phyloP scores from a whole-genome alignment of 2,797 vertebrate species.

The Tympanoctomys barrerae region DNA sequence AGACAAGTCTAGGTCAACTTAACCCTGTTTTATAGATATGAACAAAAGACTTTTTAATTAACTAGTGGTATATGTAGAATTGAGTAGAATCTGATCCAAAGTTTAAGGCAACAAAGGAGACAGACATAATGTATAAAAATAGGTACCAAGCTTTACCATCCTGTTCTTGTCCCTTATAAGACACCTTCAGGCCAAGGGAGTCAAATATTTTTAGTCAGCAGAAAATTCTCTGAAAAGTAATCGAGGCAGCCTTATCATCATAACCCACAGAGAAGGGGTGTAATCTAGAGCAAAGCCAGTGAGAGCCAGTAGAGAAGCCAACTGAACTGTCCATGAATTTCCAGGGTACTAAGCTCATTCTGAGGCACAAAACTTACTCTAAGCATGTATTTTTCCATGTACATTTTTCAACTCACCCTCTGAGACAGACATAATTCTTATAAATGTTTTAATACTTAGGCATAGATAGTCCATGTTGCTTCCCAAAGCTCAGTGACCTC shows the following conservation, averaged over 20 bases:
- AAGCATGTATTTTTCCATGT: too few relatives aligned
- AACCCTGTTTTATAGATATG: neutral
- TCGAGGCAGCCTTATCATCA: neutral
- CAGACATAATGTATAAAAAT: neutral
- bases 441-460: neutral
- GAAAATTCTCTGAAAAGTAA: neutral
- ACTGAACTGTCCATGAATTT: neutral
- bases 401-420: neutral
- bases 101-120: neutral
- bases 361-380: neutral
- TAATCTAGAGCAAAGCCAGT: neutral
- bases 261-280: neutral
- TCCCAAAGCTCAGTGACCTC: neutral
- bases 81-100: neutral
- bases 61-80: neutral
- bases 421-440: neutral
- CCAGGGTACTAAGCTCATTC: neutral
- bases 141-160: neutral
- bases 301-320: neutral
- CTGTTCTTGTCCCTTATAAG: neutral
- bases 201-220: neutral
- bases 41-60: neutral
- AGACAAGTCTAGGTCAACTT: neutral
- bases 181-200: neutral
- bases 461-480: neutral